Conservation (phyloP, 2,113 vertebrate genomes). For the Nannobrachium achirus region DNA sequence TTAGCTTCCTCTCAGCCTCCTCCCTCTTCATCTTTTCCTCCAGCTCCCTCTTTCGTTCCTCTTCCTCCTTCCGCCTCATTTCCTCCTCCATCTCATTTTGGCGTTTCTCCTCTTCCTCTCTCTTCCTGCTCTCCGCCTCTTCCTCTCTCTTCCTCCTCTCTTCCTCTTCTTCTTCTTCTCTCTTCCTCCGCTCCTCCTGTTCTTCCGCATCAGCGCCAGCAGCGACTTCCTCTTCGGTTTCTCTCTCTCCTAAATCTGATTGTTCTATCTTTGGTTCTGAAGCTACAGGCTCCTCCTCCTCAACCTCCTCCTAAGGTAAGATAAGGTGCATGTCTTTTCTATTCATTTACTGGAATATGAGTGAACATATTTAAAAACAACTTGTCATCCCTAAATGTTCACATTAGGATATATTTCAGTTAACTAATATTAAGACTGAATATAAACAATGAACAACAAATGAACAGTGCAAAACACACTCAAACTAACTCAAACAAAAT, state of each 20-base stretch:
- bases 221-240: neutral
- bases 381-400: too few species aligned
- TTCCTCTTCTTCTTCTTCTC: neutral
- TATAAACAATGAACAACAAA: too few species aligned
- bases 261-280: constrained; percentile 42
- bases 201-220: neutral
- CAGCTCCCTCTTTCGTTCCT: constrained; percentile 33
- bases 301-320: constrained; percentile 59
- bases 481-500: too few species aligned
- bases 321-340: constrained; percentile 25
- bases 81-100: constrained; percentile 35
- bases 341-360: neutral
- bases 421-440: neutral
- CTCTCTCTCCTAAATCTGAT: constrained; percentile 28
- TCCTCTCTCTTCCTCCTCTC: constrained; percentile 7
- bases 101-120: constrained; percentile 15
- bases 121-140: constrained; percentile 37
- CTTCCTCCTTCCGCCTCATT: constrained; percentile 23
- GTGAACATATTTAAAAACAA: neutral
- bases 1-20: constrained; percentile 26
- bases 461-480: neutral
- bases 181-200: neutral
- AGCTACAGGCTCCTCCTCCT: constrained; percentile 37
- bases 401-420: too few species aligned
- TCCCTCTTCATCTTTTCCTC: constrained; percentile 13